phyloP scores from a whole-genome alignment of 1,140 invertebrate species.

The Drosophila pachea region DNA sequence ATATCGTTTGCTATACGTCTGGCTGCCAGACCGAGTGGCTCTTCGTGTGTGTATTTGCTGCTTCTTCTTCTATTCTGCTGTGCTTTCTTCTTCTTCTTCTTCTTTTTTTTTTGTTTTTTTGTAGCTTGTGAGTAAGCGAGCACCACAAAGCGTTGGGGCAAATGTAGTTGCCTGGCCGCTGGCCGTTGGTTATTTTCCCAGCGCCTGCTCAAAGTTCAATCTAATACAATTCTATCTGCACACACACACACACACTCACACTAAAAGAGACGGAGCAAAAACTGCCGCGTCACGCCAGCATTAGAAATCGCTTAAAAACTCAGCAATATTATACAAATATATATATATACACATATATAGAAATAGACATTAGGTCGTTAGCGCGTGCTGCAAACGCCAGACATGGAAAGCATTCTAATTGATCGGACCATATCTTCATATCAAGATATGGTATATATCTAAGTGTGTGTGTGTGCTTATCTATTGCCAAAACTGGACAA shows the following conservation, averaged over 20 bases:
- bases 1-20: slow-evolving; percentile 45
- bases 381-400: slow-evolving; percentile 26
- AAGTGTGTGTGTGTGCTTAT: neutral
- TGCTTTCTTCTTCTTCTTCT: no score
- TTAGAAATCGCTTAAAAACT: slow-evolving; percentile 57
- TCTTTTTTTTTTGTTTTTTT: slow-evolving; percentile 4
- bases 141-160: slow-evolving; percentile 14
- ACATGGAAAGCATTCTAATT: slow-evolving; percentile 46
- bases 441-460: slow-evolving; percentile 5
- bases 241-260: neutral
- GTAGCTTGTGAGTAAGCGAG: slow-evolving; percentile 48
- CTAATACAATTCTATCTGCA: neutral
- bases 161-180: slow-evolving; percentile 15
- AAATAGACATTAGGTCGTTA: neutral
- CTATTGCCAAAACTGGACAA: no score
- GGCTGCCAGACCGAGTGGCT: slow-evolving; percentile 65
- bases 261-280: neutral
- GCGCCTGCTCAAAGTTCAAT: slow-evolving; percentile 42
- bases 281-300: slow-evolving; percentile 59
- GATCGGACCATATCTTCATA: slow-evolving; percentile 10
- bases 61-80: no score
- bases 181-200: slow-evolving; percentile 19
- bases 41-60: slow-evolving; percentile 40
- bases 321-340: slow-evolving; percentile 18
- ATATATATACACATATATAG: neutral